Conservation (phyloP, 2,888 invertebrate species). For the Altica lythri region DNA sequence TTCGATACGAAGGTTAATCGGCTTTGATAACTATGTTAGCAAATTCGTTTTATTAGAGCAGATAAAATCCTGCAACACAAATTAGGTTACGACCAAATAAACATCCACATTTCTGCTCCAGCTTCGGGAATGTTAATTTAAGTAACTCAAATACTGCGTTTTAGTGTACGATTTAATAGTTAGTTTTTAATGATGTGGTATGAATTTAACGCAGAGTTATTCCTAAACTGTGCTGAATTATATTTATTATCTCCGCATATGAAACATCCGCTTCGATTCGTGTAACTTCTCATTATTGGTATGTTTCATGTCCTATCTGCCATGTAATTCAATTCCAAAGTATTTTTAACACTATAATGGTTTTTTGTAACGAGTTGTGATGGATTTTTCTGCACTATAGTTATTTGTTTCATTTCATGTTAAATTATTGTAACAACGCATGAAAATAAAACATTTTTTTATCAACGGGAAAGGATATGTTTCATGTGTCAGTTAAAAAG, state of each 20-base stretch:
- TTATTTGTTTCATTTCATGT: constrained; percentile 1
- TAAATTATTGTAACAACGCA: background rate
- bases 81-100: too few species aligned
- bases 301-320: constrained; percentile 29
- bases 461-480: background rate
- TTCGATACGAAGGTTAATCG: too few species aligned
- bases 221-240: constrained; percentile 12
- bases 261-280: constrained; percentile 18
- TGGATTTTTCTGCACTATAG: background rate
- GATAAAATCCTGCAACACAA: too few species aligned
- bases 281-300: constrained; percentile 25
- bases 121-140: too few species aligned
- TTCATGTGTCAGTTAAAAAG: background rate
- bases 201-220: constrained; percentile 13
- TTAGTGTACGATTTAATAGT: constrained; percentile 10
- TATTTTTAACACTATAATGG: constrained; percentile 30
- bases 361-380: background rate
- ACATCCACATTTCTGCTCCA: too few species aligned
- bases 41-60: too few species aligned
- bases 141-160: too few species aligned
- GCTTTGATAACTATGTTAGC: too few species aligned
- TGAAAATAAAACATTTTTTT: background rate
- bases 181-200: constrained; percentile 18
- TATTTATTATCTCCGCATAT: constrained; percentile 23
- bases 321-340: constrained; percentile 33